Evolutionary conservation across 2,113 vertebrate genomes (phyloP), one percentile per base, ranked within the genome.

Genomic region (Elephantulus edwardii): DNA sequence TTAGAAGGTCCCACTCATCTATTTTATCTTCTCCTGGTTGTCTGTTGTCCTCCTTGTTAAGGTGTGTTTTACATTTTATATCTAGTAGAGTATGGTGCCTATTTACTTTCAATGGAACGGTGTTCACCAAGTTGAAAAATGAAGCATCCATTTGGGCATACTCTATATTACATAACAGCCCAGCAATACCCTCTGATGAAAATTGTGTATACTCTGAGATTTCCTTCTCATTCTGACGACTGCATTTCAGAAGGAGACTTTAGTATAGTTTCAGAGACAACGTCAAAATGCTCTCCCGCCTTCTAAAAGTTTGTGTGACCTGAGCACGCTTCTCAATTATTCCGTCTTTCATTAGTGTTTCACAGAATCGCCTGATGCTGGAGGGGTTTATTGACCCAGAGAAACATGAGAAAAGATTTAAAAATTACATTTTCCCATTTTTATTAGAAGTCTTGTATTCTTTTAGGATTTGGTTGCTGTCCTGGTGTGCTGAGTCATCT

Each of bases 231-330:
- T 72, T 88, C 71, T 85, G 42, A 85, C 83, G 54, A 83, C 64
- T 78, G 22, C 19, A 33, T 83, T 90, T 93, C 89, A 77, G 46
- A 85, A 92, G 11, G 24, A 87, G 6, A 1, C 62, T 78, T 70
- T 60, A 33, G 20, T 40, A 20, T 46, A 9, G 8, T 88, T 38
- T 83, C 28, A 76, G 38, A 90, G 30, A 83, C 70, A 54, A 93
- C n/a, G 48, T 77, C 0, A 94, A 91, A n/a, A 91, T 90, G 28
- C 16, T 8, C 14, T 58, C 89, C 19, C 38, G 74, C 1, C 26
- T 92, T 44, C 62, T 84, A 56, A 83, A 91, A 92, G 79, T 48
- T 91, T 71, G 35, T 80, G 40, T 86, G 76, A 88, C 76, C 30
- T 71, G 44, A 68, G 70, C 58, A 88, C 8, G 0, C 90, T 92